phyloP scores from a whole-genome alignment of 2,797 vertebrate genomes.

The Hybognathus amarus region DNA sequence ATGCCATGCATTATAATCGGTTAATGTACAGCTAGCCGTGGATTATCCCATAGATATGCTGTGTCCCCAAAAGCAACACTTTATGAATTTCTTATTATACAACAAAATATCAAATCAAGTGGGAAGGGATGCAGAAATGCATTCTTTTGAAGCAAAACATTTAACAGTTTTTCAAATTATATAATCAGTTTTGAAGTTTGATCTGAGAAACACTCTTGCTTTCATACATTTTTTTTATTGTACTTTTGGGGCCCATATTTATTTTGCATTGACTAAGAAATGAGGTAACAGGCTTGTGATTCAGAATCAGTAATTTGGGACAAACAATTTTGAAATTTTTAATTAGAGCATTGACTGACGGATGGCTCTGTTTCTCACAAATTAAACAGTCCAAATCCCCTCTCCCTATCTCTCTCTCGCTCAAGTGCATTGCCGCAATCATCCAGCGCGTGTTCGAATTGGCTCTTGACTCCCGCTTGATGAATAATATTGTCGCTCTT shows the following conservation, averaged over 20 bases:
- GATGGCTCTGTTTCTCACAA: constrained; percentile 36
- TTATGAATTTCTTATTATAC: neutral
- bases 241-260: neutral
- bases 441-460: constrained; percentile 85
- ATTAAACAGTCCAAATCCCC: constrained; percentile 6
- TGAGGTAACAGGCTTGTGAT: neutral
- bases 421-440: constrained; percentile 84
- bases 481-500: constrained; percentile 90
- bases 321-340: neutral
- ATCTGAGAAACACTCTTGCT: neutral
- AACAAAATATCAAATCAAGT: neutral
- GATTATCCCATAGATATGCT: neutral
- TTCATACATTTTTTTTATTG: neutral
- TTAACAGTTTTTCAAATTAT: neutral
- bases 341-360: neutral
- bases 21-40: neutral
- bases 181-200: neutral
- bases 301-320: neutral
- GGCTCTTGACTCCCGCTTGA: constrained; percentile 87
- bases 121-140: neutral
- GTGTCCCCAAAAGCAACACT: neutral
- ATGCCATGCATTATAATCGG: no score
- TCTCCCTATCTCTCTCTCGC: constrained; percentile 64
- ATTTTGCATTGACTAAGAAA: constrained; percentile 11
- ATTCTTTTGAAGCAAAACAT: neutral